Base-by-base conservation (phyloP, 2,113 vertebrate genomes). In the Pagrus major region DNA sequence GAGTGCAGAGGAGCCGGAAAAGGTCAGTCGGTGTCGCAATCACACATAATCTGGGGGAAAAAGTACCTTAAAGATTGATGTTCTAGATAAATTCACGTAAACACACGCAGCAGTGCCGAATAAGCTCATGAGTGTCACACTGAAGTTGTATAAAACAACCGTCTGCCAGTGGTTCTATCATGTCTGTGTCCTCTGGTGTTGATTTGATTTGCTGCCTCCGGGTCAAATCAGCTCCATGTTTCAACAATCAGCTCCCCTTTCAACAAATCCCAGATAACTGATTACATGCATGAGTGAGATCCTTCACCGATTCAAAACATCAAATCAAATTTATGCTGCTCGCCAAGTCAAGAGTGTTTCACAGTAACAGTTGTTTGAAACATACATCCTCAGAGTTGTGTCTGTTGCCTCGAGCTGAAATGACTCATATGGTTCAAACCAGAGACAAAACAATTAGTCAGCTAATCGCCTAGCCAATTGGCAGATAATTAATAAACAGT, bases 21-120 rank as follows among this genome's bases (percentile, higher is more conserved):
- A 97, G 97, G 97, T 98, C 83, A 92, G 95, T 95, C 60, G 3
- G 25, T 4, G 23, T 15, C 56, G 2, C 14, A 0, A 47, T 11
- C 9, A 3, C 41, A 4, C 1, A 7, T n/a, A n/a, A n/a, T 42
- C 46, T 33, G 37, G 18, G 33, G 0, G 23, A 1, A 21, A 10
- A 15, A 16, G 44, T 9, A 1, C 9, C 23, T 25, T 27, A 9
- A 14, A 35, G 31, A 3, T 21, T 0, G 9, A n/a, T 18, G n/a
- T 46, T 46, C 20, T 33, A 7, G 27, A 33, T 46, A 12, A 21
- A 33, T 46, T 42, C 4, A 18, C 31, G 31, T 39, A 27, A 25
- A 10, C 11, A n/a, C 3, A 25, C 7, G 11, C 9, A 11, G n/a
- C 20, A 20, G n/a, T n/a, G n/a, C n/a, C n/a, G n/a, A n/a, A n/a